Evolutionary conservation across 2,888 invertebrate species (phyloP), one percentile per base, ranked within the genome.

Genomic region (Tachystola acroxantha): DNA sequence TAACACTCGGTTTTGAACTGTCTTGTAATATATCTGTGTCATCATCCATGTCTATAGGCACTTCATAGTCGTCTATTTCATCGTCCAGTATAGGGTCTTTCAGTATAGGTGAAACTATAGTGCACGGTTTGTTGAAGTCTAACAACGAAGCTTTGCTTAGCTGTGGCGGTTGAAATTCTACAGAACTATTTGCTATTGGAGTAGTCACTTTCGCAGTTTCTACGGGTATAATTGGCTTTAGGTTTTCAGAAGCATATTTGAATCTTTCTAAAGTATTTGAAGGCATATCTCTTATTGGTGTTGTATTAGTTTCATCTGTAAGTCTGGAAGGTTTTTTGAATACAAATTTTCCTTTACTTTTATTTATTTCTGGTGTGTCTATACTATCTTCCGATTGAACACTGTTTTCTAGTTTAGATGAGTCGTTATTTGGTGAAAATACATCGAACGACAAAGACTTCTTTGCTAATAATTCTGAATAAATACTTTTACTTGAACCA

Each of bases 301-400:
- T 62, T 9, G 49, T 43, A 22, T 56, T 50, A 35, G 51, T 69
- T 66, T 70, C 70, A 9, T 50, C 43, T 14, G 59, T 53, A 1
- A 70, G 46, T 36, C 64, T 59, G 7, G 85, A 79, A 2, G 86
- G 84, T 40, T 65, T 74, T 57, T 85, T 87, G 34, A 80, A 82
- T 1, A 82, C 74, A 45, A 87, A 87, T 47, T 80, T 81, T 1
- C 80, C 74, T 59, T 79, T 85, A 22, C 62, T 64, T 46, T 67
- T 78, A 37, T 57, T 68, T 0, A 36, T 42, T 16, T 68, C 64
- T 32, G 64, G 52, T 25, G 42, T 48, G 42, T 64, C 58, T 26
- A 39, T 51, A 10, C 57, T 60, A 11, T 45, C 31, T 16, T 59
- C 71, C 16, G 67, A 68, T 42, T 62, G 62, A 20, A 50, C 42